These are phyloP conservation scores for Drosophila trapezifrons DNA, from an alignment of 1,140 invertebrate genomes.

Conservation along the genomic window DNA sequence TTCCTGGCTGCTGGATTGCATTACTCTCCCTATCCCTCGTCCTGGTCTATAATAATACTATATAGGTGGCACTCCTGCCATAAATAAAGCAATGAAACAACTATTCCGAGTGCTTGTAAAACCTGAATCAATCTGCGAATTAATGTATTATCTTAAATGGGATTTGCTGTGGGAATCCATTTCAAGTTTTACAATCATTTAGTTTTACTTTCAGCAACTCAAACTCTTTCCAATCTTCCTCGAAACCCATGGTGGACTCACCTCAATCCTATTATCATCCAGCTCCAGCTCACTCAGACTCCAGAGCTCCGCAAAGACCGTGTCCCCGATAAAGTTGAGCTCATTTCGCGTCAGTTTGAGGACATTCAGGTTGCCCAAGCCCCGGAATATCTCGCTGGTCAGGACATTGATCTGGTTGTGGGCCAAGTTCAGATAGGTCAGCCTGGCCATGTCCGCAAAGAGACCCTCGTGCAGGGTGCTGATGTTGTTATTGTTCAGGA, in stretches of 20 bases:
- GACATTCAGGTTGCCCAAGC: slow-evolving; percentile 87
- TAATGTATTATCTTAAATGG: slow-evolving; percentile 14
- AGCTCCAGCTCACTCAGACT: slow-evolving; percentile 89
- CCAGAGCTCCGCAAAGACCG: slow-evolving; percentile 90
- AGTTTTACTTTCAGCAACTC: neutral
- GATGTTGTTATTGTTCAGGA: slow-evolving; percentile 89
- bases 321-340: slow-evolving; percentile 89
- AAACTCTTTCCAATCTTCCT: neutral
- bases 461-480: slow-evolving; percentile 89
- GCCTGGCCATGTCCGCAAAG: slow-evolving; percentile 87
- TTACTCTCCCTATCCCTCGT: neutral
- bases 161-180: neutral
- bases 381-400: slow-evolving; percentile 89
- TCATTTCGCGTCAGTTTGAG: slow-evolving; percentile 89
- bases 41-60: slow-evolving; percentile 8
- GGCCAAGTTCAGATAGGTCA: slow-evolving; percentile 89
- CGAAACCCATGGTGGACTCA: slow-evolving; percentile 46
- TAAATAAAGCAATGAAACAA: slow-evolving; percentile 40
- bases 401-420: slow-evolving; percentile 89
- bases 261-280: slow-evolving; percentile 88
- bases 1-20: slow-evolving; percentile 28
- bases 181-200: neutral
- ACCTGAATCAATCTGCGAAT: slow-evolving; percentile 34
- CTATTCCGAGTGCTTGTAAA: slow-evolving; percentile 24
- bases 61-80: slow-evolving; percentile 11